phyloP scores from a whole-genome alignment of 2,888 invertebrate species.

The Nipponacmea schrenckii region DNA sequence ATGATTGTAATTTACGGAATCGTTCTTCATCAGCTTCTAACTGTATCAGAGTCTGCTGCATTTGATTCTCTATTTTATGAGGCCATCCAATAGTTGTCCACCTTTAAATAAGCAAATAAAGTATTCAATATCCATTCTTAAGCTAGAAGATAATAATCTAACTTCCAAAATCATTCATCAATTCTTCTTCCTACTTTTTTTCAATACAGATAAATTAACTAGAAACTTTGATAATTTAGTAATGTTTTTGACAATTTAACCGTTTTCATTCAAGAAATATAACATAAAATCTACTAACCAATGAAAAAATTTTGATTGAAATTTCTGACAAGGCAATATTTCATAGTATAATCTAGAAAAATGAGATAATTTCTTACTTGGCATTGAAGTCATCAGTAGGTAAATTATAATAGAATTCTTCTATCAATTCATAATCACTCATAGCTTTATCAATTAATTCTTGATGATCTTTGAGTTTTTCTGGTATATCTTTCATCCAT shows the following conservation, averaged over 20 bases:
- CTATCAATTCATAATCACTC: constrained; percentile 83
- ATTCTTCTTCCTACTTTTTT: too few relatives aligned
- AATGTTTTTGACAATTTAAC: too few relatives aligned
- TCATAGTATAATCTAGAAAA: too few relatives aligned
- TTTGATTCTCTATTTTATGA: constrained; percentile 74
- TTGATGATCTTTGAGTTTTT: constrained; percentile 73
- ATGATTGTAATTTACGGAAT: constrained; percentile 81
- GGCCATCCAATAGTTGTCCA: constrained; percentile 77
- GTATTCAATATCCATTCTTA: too few relatives aligned
- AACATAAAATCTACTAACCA: background rate
- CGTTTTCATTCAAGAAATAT: background rate
- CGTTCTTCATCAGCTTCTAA: constrained; percentile 79
- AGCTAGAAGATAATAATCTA: too few relatives aligned
- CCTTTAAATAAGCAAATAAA: constrained; percentile 38
- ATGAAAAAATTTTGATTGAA: background rate
- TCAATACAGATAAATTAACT: too few relatives aligned
- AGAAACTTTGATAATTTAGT: too few relatives aligned
- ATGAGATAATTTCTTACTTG: constrained; percentile 73
- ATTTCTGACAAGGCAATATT: too few relatives aligned
- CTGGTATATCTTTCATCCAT: constrained; percentile 83
- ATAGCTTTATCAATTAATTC: constrained; percentile 65
- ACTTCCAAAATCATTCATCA: too few relatives aligned
- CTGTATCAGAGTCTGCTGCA: constrained; percentile 74
- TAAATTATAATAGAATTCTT: constrained; percentile 80
- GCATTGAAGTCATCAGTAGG: constrained; percentile 82